Evolutionary conservation across 2,113 vertebrate species (phyloP).

Genomic region (Leptocoma aspasia): DNA sequence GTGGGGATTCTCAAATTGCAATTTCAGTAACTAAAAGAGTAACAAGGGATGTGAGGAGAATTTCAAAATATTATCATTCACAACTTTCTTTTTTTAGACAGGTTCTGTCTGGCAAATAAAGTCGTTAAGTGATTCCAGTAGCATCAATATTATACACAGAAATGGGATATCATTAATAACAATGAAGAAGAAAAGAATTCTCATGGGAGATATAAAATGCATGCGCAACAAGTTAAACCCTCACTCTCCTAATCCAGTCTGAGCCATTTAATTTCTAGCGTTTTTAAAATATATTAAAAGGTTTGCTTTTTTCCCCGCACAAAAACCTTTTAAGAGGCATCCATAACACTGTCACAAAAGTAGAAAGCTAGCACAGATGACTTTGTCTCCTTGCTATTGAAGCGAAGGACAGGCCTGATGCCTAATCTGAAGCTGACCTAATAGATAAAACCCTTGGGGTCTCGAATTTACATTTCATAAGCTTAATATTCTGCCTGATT

Average conservation of each 20-base stretch:
- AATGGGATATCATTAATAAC: conserved; percentile 31
- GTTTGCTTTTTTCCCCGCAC: background rate
- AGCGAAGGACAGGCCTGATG: background rate
- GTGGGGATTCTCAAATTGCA: conserved; percentile 2
- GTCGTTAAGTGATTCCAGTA: background rate
- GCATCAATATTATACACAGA: conserved; percentile 44
- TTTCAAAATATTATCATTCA: conserved; percentile 42
- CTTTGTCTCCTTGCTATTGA: background rate
- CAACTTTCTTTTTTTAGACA: conserved; percentile 9
- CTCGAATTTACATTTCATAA: conserved; percentile 52
- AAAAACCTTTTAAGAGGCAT: conserved; percentile 4
- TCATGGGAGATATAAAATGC: background rate
- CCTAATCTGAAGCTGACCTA: conserved; percentile 2
- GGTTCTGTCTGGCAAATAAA: conserved; percentile 46
- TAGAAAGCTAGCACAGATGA: background rate
- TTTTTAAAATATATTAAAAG: conserved; percentile 12
- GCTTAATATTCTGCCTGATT: conserved; percentile 47
- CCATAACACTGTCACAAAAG: background rate
- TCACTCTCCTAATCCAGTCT: conserved; percentile 8
- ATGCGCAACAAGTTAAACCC: conserved; percentile 8
- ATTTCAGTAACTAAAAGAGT: conserved; percentile 21
- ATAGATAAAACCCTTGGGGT: conserved; percentile 25
- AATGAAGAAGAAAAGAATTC: conserved; percentile 40
- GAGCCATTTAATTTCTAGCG: background rate
- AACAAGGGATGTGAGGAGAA: conserved; percentile 28